Evolutionary conservation across 2,888 invertebrate genomes (phyloP).

Genomic region (Lasioglossum leucozonium): DNA sequence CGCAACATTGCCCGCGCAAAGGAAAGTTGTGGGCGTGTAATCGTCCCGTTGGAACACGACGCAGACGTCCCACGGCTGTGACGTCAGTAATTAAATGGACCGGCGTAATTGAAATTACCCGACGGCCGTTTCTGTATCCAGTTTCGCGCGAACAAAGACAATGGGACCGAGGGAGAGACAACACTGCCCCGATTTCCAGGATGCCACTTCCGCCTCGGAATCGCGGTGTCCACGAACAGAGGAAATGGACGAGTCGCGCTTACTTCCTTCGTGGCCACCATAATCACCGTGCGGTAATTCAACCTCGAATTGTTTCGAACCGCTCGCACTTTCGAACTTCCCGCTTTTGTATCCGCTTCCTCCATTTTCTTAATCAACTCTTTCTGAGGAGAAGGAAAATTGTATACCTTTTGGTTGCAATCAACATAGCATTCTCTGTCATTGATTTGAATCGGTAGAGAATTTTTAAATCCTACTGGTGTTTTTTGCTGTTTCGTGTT

Average conservation of each 20-base stretch:
- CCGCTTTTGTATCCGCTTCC: not conserved
- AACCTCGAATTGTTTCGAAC: not conserved
- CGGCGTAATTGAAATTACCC: constrained; percentile 57
- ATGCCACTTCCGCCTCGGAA: constrained; percentile 62
- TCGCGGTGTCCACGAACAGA: not conserved
- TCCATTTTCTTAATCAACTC: not conserved
- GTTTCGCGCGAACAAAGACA: constrained; percentile 56
- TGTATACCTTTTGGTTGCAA: too few species aligned
- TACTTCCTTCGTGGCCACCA: not conserved
- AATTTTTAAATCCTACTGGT: too few species aligned
- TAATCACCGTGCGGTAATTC: not conserved
- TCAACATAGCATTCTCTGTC: too few species aligned
- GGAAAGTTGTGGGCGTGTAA: constrained; percentile 13
- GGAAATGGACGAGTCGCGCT: not conserved
- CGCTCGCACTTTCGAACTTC: not conserved
- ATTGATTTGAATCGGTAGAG: too few species aligned
- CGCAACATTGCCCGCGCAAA: constrained; percentile 1
- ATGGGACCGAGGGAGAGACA: constrained; percentile 44
- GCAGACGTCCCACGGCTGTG: constrained; percentile 28
- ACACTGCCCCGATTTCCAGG: constrained; percentile 61
- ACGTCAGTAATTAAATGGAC: constrained; percentile 57
- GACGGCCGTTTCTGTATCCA: constrained; percentile 23
- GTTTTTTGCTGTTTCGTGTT: too few species aligned
- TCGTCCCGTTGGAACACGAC: constrained; percentile 5
- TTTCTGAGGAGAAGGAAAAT: too few species aligned